Evolutionary conservation across 2,113 vertebrate species (phyloP).

Genomic region (Climacteris rufus): DNA sequence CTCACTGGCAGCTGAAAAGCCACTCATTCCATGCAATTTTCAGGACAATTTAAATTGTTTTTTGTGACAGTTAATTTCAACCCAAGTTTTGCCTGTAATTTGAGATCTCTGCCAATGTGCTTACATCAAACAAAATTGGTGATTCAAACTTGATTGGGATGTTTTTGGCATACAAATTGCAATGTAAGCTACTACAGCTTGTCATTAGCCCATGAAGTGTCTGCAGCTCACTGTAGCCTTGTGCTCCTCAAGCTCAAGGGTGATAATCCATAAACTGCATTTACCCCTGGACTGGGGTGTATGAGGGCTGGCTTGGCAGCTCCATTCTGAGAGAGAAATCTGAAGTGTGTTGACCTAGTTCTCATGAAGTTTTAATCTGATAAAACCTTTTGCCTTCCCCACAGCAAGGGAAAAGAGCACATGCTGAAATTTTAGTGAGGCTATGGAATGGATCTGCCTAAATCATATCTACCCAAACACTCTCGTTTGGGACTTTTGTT

Average conservation of each 20-base stretch:
- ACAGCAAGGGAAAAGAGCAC: neutral
- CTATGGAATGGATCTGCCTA: neutral
- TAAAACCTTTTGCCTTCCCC: neutral
- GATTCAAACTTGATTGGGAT: neutral
- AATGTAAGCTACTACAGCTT: neutral
- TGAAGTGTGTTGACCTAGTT: neutral
- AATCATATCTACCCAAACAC: neutral
- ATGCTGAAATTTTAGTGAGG: neutral
- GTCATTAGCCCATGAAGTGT: fast-evolving
- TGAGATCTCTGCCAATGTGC: neutral
- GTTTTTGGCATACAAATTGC: neutral
- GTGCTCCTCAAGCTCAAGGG: neutral
- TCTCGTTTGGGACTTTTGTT: neutral
- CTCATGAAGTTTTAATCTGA: neutral
- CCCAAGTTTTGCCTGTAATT: neutral
- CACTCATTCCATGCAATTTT: neutral
- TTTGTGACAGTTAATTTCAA: neutral
- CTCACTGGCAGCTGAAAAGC: neutral
- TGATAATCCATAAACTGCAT: neutral
- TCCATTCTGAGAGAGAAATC: neutral
- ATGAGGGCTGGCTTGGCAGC: neutral
- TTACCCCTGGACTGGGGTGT: neutral
- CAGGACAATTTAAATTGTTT: neutral
- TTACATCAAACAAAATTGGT: neutral
- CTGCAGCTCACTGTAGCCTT: neutral